phyloP scores from a whole-genome alignment of 2,113 vertebrate genomes.

The Balaeniceps rex region DNA sequence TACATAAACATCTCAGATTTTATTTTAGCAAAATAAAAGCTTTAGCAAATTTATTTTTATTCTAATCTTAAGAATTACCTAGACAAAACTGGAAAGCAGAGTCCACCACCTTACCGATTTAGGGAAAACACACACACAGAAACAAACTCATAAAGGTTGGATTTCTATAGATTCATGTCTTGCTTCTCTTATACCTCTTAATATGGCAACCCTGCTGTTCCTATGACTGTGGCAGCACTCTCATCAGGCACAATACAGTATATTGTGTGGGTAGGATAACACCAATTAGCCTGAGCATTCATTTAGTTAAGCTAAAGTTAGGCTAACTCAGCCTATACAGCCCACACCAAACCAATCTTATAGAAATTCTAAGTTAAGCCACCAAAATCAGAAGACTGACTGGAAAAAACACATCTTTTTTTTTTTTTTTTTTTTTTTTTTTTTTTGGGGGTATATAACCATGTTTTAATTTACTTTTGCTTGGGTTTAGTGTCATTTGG shows the following conservation, averaged over 20 bases:
- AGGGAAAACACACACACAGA: neutral
- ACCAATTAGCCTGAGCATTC: neutral
- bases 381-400: neutral
- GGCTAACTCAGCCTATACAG: neutral
- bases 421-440: neutral
- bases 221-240: neutral
- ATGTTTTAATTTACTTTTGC: neutral
- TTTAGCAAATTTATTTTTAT: neutral
- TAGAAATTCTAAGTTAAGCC: neutral
- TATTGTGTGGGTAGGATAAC: neutral
- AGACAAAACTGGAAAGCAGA: neutral
- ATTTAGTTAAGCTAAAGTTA: neutral
- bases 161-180: neutral
- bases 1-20: neutral
- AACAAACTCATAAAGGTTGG: fast-evolving
- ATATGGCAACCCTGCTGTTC: neutral
- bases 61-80: neutral
- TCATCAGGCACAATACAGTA: neutral
- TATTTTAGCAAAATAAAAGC: neutral
- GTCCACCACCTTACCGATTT: neutral
- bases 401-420: neutral
- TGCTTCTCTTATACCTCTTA: neutral
- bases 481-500: neutral
- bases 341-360: neutral
- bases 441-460: neutral